Base-by-base conservation (phyloP, 2,113 vertebrate species). In the Leptobrachium leishanense region DNA sequence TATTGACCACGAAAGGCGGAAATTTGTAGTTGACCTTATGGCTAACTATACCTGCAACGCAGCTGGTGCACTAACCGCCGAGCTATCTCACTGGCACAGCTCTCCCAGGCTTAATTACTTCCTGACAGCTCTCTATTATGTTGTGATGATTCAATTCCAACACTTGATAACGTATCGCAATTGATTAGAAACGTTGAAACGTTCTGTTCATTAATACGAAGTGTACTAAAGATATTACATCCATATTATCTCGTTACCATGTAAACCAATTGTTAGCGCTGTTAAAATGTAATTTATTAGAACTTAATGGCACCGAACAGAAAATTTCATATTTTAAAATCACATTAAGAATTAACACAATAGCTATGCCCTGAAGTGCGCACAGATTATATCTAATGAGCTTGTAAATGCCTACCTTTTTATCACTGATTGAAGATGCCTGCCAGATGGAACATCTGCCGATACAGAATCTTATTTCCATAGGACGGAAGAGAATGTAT, bases 251-350 rank as follows among this genome's bases (percentile, higher is more conserved):
- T 59, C 55, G 55, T 59, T 59, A 59, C 55, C 55, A 64, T 64
- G 62, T 31, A 64, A 64, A 64, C n/a, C n/a, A n/a, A 64, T 64
- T 64, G 62, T 64, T 64, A 31, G 62, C 13, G 62, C 62, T 6
- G 31, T 39, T 64, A 64, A 64, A 39, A 64, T 64, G 62, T 39
- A 64, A 64, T 64, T 64, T 64, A 64, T 64, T 64, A 64, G 62
- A 64, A 20, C 31, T 31, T 64, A 64, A 59, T 59, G 13, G 55
- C 1, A 59, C 55, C 13, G 55, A 59, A 59, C 55, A 64, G 62
- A 39, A n/a, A 64, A 31, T 20, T 64, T 31, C 62, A 64, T 31
- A 64, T 13, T 9, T 64, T 64, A 64, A 64, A n/a, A 64, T 64
- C 31, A 31, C 62, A 64, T 31, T 64, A 31, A 64, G 62, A 64